Evolutionary conservation across 2,888 invertebrate species (phyloP).

Genomic region (Lutraria lutraria): DNA sequence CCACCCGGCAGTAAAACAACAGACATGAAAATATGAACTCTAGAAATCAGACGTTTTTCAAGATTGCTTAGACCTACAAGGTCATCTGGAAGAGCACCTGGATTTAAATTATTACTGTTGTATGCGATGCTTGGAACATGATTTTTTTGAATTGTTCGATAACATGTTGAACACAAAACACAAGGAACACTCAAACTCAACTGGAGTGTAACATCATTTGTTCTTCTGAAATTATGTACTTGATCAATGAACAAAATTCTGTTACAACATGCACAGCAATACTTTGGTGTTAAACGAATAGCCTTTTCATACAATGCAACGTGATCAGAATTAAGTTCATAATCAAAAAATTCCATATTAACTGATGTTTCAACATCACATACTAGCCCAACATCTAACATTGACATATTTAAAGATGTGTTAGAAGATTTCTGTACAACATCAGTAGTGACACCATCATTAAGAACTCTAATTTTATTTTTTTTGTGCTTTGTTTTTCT

Average conservation of each 20-base stretch:
- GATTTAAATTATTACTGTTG: constrained; percentile 35
- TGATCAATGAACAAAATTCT: constrained; percentile 52
- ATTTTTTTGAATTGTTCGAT: not conserved
- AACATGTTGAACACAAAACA: constrained; percentile 26
- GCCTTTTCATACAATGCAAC: constrained; percentile 17
- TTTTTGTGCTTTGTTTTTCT: not conserved
- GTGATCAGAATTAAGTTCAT: not conserved
- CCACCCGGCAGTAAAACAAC: constrained; percentile 56
- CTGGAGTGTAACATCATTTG: not conserved
- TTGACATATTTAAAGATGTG: not conserved
- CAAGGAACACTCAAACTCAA: constrained; percentile 9
- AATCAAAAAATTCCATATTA: constrained; percentile 30
- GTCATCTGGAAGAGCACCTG: constrained; percentile 31
- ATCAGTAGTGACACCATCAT: not conserved
- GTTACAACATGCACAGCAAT: constrained; percentile 37
- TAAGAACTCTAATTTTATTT: not conserved
- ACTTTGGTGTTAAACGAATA: constrained; percentile 42
- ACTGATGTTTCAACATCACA: constrained; percentile 19
- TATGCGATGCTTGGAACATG: constrained; percentile 37
- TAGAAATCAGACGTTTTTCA: constrained; percentile 46
- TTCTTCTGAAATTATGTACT: not conserved
- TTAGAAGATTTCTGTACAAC: not conserved
- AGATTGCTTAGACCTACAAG: constrained; percentile 25
- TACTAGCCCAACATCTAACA: constrained; percentile 26
- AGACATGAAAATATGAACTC: constrained; percentile 46